These are phyloP conservation scores for Trachelus troglodyta DNA, from an alignment of 2,888 invertebrate species.

Conservation along the genomic window DNA sequence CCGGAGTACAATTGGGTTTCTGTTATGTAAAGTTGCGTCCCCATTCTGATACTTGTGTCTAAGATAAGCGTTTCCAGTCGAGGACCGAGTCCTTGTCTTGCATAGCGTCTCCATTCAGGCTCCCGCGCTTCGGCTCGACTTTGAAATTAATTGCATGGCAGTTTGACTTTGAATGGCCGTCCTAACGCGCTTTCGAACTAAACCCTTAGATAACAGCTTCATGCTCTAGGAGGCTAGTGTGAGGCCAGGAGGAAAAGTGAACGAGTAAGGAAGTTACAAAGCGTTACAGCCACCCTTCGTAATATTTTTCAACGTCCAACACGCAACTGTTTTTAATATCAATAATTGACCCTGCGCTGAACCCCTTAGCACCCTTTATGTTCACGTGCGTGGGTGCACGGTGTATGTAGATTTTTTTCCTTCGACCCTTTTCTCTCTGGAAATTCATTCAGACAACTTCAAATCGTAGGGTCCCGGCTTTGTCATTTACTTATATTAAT, in stretches of 20 bases:
- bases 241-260: neutral
- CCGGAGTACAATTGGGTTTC: neutral
- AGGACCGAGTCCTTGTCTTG: neutral
- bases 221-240: neutral
- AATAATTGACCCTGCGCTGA: neutral
- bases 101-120: neutral
- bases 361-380: neutral
- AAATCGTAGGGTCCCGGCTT: neutral
- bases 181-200: conserved; percentile 18
- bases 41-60: neutral
- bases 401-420: neutral
- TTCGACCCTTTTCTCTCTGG: neutral
- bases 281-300: neutral
- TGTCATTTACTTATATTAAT: neutral
- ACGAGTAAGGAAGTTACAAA: neutral
- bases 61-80: neutral
- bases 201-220: neutral
- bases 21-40: neutral
- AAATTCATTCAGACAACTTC: neutral
- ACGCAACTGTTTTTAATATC: neutral
- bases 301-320: neutral
- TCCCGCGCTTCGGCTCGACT: conserved; percentile 30
- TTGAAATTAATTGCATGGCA: conserved; percentile 51
- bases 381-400: neutral
- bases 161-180: conserved; percentile 48